Conservation (phyloP, 2,113 vertebrate genomes). For the Paramisgurnus dabryanus region DNA sequence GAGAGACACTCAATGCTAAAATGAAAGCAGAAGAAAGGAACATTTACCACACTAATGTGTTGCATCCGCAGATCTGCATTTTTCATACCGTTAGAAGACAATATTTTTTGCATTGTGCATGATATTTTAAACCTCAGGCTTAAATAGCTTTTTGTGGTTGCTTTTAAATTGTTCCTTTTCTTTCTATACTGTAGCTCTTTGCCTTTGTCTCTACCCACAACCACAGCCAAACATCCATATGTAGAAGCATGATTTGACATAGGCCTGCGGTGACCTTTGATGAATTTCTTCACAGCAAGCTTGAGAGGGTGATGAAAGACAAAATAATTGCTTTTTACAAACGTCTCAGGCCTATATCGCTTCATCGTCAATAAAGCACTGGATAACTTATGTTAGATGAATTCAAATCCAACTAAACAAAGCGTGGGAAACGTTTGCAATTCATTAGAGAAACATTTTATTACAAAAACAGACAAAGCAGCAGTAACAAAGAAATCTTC, state of each 20-base stretch:
- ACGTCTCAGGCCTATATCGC: slow-evolving; percentile 8
- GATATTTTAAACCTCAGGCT: neutral
- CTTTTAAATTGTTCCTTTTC: neutral
- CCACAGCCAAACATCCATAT: neutral
- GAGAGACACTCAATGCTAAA: slow-evolving; percentile 45
- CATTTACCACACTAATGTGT: slow-evolving; percentile 29
- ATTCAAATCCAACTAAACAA: slow-evolving; percentile 16
- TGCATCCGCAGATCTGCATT: slow-evolving; percentile 6
- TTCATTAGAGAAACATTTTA: slow-evolving; percentile 20
- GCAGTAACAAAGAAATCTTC: slow-evolving; percentile 48
- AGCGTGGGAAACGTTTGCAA: slow-evolving; percentile 11
- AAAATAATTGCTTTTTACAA: slow-evolving; percentile 14
- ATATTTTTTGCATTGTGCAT: neutral
- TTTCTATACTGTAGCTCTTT: neutral
- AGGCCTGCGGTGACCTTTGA: slow-evolving; percentile 8
- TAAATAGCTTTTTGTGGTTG: neutral
- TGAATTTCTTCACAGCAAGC: neutral
- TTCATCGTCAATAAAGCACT: slow-evolving; percentile 18
- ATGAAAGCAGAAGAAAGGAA: slow-evolving; percentile 34
- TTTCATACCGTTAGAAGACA: neutral
- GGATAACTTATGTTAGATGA: slow-evolving; percentile 6
- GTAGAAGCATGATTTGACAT: neutral
- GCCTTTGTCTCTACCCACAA: neutral
- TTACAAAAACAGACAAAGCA: neutral
- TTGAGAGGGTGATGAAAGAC: neutral